Percentiles rank a stretch among this genome's conserved stretches.
phyloP scores from a whole-genome alignment of 1,140 invertebrate species.

The Dinoponera quadriceps region DNA sequence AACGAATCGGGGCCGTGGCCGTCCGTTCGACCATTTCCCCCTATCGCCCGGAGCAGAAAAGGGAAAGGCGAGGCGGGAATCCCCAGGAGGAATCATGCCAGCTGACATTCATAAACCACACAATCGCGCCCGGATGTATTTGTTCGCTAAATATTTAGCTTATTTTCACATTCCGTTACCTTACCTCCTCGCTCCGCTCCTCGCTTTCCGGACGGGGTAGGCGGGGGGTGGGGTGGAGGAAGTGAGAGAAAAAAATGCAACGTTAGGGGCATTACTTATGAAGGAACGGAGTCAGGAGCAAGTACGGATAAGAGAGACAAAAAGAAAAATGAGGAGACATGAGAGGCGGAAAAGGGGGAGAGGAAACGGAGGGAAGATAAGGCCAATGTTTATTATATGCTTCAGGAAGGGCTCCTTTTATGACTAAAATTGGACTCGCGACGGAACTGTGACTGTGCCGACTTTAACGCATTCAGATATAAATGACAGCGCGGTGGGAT shows the following conservation, averaged over 20 bases:
- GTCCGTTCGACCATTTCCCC: conserved; percentile 44
- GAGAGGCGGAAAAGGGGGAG: neutral
- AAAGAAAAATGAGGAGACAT: neutral
- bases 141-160: conserved; percentile 69
- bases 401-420: conserved; percentile 43
- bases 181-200: no score
- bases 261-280: conserved; percentile 45
- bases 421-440: conserved; percentile 48
- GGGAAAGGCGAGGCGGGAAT: neutral
- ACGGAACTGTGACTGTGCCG: conserved; percentile 32
- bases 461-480: conserved; percentile 54
- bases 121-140: conserved; percentile 50
- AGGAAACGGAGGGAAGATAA: conserved; percentile 16
- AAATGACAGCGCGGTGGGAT: conserved; percentile 40
- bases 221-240: neutral
- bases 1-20: conserved; percentile 56
- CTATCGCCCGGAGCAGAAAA: conserved; percentile 7
- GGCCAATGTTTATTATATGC: conserved; percentile 55
- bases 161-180: conserved; percentile 49
- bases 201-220: neutral
- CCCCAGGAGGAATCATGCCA: conserved; percentile 41
- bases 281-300: neutral
- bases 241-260: conserved; percentile 7
- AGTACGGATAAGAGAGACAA: neutral
- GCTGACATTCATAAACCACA: conserved; percentile 45